Conservation (phyloP, 2,113 vertebrate genomes). For the Hypomesus transpacificus region DNA sequence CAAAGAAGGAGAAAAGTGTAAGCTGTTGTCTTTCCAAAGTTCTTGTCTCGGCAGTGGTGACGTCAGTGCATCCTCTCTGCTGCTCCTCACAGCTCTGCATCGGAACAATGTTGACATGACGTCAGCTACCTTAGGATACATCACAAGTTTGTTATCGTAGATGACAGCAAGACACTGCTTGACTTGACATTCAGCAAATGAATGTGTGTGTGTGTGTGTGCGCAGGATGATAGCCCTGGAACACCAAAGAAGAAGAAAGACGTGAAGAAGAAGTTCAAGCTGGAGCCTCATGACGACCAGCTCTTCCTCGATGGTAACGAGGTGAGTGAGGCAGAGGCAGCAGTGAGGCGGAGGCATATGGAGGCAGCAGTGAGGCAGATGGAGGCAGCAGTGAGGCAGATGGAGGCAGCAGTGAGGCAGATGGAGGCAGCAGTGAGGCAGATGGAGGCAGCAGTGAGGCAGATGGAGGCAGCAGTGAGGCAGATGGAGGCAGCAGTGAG, state of each 20-base stretch:
- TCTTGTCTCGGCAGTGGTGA: no score
- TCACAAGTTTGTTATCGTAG: no score
- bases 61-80: no score
- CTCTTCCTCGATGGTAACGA: slow-evolving; percentile 97
- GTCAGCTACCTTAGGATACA: no score
- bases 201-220: slow-evolving; percentile 9
- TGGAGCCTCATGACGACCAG: slow-evolving; percentile 96
- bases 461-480: not conserved
- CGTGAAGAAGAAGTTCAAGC: slow-evolving; percentile 98
- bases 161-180: no score
- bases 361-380: no score
- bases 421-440: not conserved
- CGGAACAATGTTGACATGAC: no score
- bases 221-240: slow-evolving; percentile 90
- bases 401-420: not conserved
- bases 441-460: no score
- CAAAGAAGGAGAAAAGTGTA: slow-evolving; percentile 82
- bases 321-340: slow-evolving; percentile 60
- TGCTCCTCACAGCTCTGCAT: no score
- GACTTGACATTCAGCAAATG: no score
- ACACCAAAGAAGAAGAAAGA: slow-evolving; percentile 96
- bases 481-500: not conserved
- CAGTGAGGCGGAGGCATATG: not conserved
- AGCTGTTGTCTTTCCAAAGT: slow-evolving; percentile 4
- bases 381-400: slow-evolving; percentile 4